Percentiles rank a stretch among this genome's conserved stretches.
These are phyloP conservation scores for Leptinotarsa defecta DNA, from an alignment of 1,140 invertebrate species.

Conservation along the genomic window DNA sequence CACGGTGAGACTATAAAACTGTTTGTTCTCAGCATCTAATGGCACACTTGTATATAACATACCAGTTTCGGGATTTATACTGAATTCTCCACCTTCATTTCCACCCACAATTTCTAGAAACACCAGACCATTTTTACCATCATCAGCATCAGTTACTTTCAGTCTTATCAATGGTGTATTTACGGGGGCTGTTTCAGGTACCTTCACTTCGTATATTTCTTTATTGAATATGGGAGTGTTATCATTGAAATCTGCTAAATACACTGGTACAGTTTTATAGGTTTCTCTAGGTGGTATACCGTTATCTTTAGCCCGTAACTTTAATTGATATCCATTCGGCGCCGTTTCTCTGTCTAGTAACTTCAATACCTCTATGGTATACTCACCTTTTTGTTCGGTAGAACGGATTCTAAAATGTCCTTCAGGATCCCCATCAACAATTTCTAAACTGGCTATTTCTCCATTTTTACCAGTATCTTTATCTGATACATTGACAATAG, in stretches of 20 bases:
- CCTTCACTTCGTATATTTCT: constrained; percentile 84
- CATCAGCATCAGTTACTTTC: constrained; percentile 83
- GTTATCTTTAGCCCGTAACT: constrained; percentile 80
- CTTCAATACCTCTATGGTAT: constrained; percentile 76
- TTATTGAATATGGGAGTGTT: constrained; percentile 87
- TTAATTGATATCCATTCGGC: constrained; percentile 83
- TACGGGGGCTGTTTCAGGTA: constrained; percentile 86
- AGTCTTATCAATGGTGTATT: constrained; percentile 86
- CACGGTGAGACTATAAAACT: constrained; percentile 89
- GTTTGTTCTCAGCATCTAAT: constrained; percentile 87
- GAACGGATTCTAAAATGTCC: constrained; percentile 72
- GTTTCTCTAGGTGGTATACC: constrained; percentile 78
- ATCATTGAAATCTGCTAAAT: constrained; percentile 81
- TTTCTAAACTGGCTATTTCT: constrained; percentile 79
- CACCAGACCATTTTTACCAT: constrained; percentile 81
- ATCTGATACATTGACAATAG: constrained; percentile 84
- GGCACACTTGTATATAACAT: constrained; percentile 83
- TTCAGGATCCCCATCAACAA: constrained; percentile 85
- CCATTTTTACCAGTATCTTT: constrained; percentile 83
- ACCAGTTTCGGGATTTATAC: constrained; percentile 84
- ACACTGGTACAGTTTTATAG: constrained; percentile 75
- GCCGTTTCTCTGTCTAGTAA: constrained; percentile 76
- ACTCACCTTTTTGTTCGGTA: constrained; percentile 67
- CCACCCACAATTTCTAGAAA: constrained; percentile 89
- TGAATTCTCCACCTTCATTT: constrained; percentile 87